Evolutionary conservation across 2,113 vertebrate species (phyloP).

Genomic region (Thamnaconus septentrionalis): DNA sequence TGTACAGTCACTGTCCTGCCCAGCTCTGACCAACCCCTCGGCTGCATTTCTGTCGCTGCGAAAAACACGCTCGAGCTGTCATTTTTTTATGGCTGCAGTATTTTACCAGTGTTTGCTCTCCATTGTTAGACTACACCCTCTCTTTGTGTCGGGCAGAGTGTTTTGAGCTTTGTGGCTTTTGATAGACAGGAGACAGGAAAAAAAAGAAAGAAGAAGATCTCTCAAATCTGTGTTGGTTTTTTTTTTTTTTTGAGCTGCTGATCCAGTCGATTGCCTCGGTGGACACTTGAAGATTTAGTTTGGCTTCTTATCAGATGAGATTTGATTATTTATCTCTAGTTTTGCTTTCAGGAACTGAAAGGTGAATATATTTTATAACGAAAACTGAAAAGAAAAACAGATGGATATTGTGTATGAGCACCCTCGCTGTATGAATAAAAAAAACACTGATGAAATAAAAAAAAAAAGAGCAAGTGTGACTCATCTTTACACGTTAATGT

Average conservation of each 20-base stretch:
- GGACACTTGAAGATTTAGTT: slow-evolving; percentile 69
- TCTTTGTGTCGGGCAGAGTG: slow-evolving; percentile 8
- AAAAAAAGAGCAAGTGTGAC: slow-evolving; percentile 15
- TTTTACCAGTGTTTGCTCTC: slow-evolving; percentile 63
- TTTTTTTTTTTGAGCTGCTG: slow-evolving; percentile 63
- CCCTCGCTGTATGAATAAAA: slow-evolving; percentile 66
- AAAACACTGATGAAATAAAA: slow-evolving; percentile 49
- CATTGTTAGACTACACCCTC: slow-evolving; percentile 28
- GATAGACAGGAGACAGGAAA: slow-evolving; percentile 25
- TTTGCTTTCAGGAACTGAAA: slow-evolving; percentile 73
- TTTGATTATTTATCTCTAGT: slow-evolving; percentile 72
- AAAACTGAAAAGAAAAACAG: slow-evolving; percentile 25
- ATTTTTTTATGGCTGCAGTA: slow-evolving; percentile 46
- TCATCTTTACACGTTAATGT: background rate
- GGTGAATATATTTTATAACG: slow-evolving; percentile 76
- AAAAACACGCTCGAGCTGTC: slow-evolving; percentile 4
- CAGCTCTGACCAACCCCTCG: slow-evolving; percentile 12
- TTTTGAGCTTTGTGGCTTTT: slow-evolving; percentile 47
- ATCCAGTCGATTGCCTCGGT: slow-evolving; percentile 63
- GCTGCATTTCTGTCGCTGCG: slow-evolving; percentile 41
- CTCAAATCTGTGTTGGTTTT: slow-evolving; percentile 59
- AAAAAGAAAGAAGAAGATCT: slow-evolving; percentile 17
- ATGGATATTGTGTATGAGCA: slow-evolving; percentile 69
- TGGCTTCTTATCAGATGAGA: slow-evolving; percentile 67
- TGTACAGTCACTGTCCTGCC: slow-evolving; percentile 15